Conservation (phyloP, 2,888 invertebrate species). For the Scaptomyza polygonia region DNA sequence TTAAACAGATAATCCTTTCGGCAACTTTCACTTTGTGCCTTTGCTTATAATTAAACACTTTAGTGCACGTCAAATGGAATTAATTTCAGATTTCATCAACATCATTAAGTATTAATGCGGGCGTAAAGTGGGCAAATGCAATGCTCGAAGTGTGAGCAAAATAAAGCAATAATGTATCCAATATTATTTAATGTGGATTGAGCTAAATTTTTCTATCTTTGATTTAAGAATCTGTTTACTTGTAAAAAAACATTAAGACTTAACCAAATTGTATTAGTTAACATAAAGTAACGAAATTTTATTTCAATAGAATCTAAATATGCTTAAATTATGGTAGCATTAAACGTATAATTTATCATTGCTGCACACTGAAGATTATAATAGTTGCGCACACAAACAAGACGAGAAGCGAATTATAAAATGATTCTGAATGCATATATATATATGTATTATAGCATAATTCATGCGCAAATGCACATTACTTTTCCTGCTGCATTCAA, state of each 20-base stretch:
- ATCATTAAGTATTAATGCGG: slow-evolving; percentile 50
- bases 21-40: slow-evolving; percentile 39
- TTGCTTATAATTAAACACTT: slow-evolving; percentile 63
- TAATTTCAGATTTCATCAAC: slow-evolving; percentile 40
- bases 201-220: too few species aligned
- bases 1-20: slow-evolving; percentile 64
- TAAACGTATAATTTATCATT: not conserved
- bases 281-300: not conserved
- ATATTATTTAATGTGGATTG: not conserved
- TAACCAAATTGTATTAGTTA: not conserved
- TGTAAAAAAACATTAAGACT: too few species aligned
- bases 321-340: not conserved
- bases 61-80: slow-evolving; percentile 47
- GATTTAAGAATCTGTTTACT: too few species aligned
- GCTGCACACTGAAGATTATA: slow-evolving; percentile 4
- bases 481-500: slow-evolving; percentile 45
- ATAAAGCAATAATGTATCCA: slow-evolving; percentile 1
- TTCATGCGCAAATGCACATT: slow-evolving; percentile 37
- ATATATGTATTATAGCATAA: slow-evolving; percentile 23
- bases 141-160: not conserved
- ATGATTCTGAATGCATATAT: slow-evolving; percentile 27
- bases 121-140: not conserved
- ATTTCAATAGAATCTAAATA: not conserved
- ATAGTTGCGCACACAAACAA: not conserved
- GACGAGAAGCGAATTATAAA: not conserved